Conservation (phyloP, 2,113 vertebrate genomes). For the Channa maculata region DNA sequence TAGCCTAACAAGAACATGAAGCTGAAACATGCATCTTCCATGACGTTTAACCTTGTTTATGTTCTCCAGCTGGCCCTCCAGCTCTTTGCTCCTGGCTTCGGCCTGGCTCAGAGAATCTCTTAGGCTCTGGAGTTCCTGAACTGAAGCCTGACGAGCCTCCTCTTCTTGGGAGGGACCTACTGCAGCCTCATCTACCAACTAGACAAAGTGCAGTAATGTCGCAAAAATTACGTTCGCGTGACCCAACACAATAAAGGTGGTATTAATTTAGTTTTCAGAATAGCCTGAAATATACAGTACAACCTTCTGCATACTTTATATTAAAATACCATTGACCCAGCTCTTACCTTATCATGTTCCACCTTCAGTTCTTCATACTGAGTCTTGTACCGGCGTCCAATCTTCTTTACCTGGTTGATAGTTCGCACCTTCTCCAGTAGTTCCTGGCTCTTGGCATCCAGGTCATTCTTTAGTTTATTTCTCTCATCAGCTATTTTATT, state of each 20-base stretch:
- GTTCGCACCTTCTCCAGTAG: conserved; percentile 92
- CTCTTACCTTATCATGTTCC: conserved; percentile 90
- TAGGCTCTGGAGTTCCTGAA: conserved; percentile 90
- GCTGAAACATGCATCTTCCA: background rate
- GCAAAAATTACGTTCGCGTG: background rate
- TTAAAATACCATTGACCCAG: background rate
- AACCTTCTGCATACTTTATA: background rate
- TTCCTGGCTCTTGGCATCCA: conserved; percentile 88
- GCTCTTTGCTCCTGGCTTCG: conserved; percentile 86
- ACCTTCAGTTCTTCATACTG: conserved; percentile 97
- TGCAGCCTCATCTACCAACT: conserved; percentile 88
- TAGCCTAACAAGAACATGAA: background rate
- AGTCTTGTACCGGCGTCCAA: conserved; percentile 95
- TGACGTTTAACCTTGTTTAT: conserved; percentile 86
- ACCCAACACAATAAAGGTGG: background rate
- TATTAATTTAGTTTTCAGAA: rapidly evolving
- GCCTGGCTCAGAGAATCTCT: conserved; percentile 88
- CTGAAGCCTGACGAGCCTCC: conserved; percentile 88
- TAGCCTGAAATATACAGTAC: rapidly evolving
- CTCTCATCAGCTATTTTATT: conserved; percentile 87
- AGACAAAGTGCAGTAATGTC: background rate
- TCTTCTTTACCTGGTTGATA: conserved; percentile 97
- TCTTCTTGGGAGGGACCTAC: conserved; percentile 86
- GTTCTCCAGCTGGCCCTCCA: conserved; percentile 90
- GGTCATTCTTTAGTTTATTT: conserved; percentile 87